A percentile compares a stretch with the other conserved stretches of the same genome.
These are phyloP conservation scores for Drosophila borealis DNA, from an alignment of 2,888 invertebrate species.

Conservation along the genomic window DNA sequence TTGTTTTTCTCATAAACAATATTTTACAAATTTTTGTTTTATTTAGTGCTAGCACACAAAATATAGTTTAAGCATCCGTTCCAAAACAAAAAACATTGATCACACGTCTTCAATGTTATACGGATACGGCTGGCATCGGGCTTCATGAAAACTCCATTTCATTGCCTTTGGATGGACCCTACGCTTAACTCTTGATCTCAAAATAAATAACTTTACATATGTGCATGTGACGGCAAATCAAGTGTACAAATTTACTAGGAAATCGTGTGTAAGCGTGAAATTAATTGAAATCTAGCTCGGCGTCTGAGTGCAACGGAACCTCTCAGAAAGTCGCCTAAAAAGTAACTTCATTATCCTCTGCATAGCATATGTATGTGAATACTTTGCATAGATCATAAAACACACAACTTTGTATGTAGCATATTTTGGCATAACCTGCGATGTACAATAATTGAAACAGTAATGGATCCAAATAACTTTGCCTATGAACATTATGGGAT, in stretches of 20 bases:
- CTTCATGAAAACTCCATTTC: slow-evolving; percentile 4
- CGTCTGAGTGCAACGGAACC: too few species aligned
- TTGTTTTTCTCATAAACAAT: slow-evolving; percentile 20
- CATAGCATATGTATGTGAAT: not conserved
- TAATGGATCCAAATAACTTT: slow-evolving; percentile 54
- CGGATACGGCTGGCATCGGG: slow-evolving; percentile 3
- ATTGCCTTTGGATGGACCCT: slow-evolving; percentile 1
- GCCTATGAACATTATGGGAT: slow-evolving; percentile 82
- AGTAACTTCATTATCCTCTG: not conserved
- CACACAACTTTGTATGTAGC: slow-evolving; percentile 10
- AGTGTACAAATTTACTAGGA: slow-evolving; percentile 12
- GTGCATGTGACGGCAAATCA: not conserved
- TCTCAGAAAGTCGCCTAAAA: not conserved
- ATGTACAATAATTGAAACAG: slow-evolving; percentile 85
- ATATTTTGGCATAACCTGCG: slow-evolving; percentile 87
- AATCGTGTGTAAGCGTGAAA: not conserved
- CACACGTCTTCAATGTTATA: not conserved
- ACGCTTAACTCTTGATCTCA: slow-evolving; percentile 16
- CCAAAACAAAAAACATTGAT: not conserved
- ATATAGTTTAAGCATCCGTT: not conserved
- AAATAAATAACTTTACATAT: not conserved
- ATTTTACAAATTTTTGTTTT: not conserved
- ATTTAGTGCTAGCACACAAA: not conserved
- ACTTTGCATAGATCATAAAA: slow-evolving; percentile 24
- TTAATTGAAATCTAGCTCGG: not conserved